Evolutionary conservation across 2,113 vertebrate genomes (phyloP).

Genomic region (Chlamydotis undulata): DNA sequence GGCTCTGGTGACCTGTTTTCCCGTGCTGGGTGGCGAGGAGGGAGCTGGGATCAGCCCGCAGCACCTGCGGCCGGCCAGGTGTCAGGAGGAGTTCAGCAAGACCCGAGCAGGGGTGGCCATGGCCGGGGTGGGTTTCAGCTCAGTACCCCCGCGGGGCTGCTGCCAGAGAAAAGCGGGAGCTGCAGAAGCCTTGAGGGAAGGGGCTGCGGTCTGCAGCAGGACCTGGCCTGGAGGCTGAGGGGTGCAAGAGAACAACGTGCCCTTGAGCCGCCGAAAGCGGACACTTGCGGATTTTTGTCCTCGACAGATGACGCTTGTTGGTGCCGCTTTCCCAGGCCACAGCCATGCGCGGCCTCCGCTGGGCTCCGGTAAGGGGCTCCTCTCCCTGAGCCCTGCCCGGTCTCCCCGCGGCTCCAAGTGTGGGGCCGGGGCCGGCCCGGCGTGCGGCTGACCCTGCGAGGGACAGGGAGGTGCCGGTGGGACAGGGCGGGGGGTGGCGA

Average conservation of each 20-base stretch:
- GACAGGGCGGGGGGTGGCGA: background rate
- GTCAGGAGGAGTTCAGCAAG: background rate
- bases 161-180: background rate
- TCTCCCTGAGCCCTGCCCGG: background rate
- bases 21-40: background rate
- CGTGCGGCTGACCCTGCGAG: background rate
- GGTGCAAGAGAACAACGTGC: background rate
- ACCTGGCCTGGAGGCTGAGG: background rate
- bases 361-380: background rate
- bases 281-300: too few relatives aligned
- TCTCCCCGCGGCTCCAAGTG: background rate
- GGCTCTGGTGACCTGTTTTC: background rate
- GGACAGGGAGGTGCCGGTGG: background rate
- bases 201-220: background rate
- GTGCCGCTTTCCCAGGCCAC: too few relatives aligned
- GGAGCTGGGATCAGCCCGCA: background rate
- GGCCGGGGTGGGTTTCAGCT: background rate
- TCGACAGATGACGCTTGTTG: too few relatives aligned
- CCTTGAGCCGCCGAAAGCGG: background rate
- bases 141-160: background rate
- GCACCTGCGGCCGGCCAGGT: background rate
- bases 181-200: accelerated
- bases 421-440: background rate
- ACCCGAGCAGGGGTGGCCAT: accelerated
- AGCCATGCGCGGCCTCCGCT: background rate